These are phyloP conservation scores for Euglossa dilemma DNA, from an alignment of 1,140 invertebrate genomes.

Conservation along the genomic window DNA sequence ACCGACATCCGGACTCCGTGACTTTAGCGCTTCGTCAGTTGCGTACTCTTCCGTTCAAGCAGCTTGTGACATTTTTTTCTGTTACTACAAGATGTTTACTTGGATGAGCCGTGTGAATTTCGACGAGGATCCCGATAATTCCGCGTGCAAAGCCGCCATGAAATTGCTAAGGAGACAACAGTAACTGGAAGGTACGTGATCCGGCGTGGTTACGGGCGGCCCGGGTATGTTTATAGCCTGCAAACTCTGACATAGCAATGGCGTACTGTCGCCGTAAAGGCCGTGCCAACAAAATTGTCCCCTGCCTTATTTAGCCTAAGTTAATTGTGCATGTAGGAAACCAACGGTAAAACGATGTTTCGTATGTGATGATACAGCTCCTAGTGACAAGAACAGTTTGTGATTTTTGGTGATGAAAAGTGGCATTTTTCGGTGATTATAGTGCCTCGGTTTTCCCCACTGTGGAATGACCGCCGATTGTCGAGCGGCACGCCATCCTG, in stretches of 20 bases:
- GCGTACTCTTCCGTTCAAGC: constrained; percentile 77
- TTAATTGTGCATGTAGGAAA: constrained; percentile 38
- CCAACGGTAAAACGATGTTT: constrained; percentile 4
- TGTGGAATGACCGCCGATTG: constrained; percentile 68
- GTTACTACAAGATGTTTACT: constrained; percentile 80
- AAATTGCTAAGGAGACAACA: constrained; percentile 67
- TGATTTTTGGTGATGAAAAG: constrained; percentile 43
- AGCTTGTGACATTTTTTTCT: constrained; percentile 81
- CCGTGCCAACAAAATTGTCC: constrained; percentile 53
- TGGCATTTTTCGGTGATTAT: constrained; percentile 51
- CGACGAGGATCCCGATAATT: constrained; percentile 70
- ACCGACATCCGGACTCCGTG: constrained; percentile 69
- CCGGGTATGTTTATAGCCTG: constrained; percentile 79
- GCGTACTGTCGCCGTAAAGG: constrained; percentile 68
- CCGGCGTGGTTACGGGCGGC: constrained; percentile 42
- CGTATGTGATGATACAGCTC: constrained; percentile 28
- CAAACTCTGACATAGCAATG: constrained; percentile 79
- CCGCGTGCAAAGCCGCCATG: constrained; percentile 72
- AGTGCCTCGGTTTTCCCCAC: constrained; percentile 58
- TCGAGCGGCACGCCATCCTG: constrained; percentile 73
- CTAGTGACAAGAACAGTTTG: constrained; percentile 29
- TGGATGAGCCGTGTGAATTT: constrained; percentile 73
- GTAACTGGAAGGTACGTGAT: constrained; percentile 74
- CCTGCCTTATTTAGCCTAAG: constrained; percentile 37
- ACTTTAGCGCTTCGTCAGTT: constrained; percentile 71